Percentiles rank a stretch among this genome's conserved stretches.
These are phyloP conservation scores for Otus scops DNA, from an alignment of 2,797 vertebrate species.

Conservation along the genomic window DNA sequence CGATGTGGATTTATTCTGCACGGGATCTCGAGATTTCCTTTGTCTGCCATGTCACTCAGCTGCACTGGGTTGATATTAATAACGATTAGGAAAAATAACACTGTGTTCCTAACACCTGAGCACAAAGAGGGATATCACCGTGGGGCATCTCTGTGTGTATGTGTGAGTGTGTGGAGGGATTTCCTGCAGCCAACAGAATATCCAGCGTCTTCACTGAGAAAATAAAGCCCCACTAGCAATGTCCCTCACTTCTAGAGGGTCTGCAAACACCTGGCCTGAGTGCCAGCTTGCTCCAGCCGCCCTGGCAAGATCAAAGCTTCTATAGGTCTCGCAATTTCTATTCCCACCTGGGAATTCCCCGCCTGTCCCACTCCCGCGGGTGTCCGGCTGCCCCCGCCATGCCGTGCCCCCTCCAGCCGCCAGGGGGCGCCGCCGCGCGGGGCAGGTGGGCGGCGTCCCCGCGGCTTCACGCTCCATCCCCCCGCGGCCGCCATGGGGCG, in stretches of 20 bases:
- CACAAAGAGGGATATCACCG: neutral
- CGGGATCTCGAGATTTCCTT: neutral
- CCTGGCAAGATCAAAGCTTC: neutral
- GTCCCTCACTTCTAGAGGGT: neutral
- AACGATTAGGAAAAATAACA: neutral
- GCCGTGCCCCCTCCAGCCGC: fast-evolving
- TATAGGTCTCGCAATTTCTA: fast-evolving
- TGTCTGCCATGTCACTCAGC: neutral
- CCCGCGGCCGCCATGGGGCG: neutral
- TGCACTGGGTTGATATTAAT: slow-evolving; percentile 22
- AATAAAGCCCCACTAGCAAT: fast-evolving
- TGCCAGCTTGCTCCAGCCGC: neutral
- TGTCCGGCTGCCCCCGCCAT: neutral
- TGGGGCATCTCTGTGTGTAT: neutral
- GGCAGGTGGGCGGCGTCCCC: too few relatives aligned
- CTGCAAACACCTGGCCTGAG: neutral
- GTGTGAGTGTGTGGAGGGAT: too few relatives aligned
- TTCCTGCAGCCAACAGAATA: neutral
- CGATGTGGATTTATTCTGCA: neutral
- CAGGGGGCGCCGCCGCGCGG: neutral
- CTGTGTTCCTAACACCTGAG: neutral
- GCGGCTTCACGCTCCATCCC: too few relatives aligned
- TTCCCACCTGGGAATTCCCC: fast-evolving
- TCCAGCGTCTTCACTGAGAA: neutral
- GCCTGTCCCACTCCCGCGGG: fast-evolving